Evolutionary conservation across 2,797 vertebrate genomes (phyloP).

Genomic region (Spatula versicolor): DNA sequence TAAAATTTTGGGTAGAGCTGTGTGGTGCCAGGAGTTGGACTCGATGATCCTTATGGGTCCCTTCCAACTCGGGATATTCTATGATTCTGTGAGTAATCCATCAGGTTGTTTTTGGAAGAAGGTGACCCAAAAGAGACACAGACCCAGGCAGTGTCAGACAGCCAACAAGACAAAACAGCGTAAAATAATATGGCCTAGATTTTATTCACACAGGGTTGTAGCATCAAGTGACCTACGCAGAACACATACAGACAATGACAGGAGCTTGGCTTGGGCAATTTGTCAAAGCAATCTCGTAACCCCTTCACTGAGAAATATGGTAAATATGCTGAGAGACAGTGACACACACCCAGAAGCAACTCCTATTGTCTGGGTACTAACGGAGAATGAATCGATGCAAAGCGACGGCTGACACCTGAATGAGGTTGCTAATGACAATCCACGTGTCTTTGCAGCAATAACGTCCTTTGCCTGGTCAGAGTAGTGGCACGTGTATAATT

Average conservation of each 20-base stretch:
- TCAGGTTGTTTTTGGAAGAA: background rate
- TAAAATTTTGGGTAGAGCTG: too few species aligned
- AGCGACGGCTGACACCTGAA: slow-evolving; percentile 17
- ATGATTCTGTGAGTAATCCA: background rate
- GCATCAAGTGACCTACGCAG: background rate
- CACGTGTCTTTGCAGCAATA: background rate
- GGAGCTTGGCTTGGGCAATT: background rate
- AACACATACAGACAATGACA: background rate
- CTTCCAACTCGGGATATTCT: too few species aligned
- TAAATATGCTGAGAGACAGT: background rate
- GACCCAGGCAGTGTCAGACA: background rate
- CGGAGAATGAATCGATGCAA: background rate
- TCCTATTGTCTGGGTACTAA: background rate
- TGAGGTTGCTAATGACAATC: background rate
- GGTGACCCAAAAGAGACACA: background rate
- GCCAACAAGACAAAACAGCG: background rate
- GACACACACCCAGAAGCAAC: background rate
- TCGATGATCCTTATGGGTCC: too few species aligned
- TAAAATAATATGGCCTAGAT: background rate
- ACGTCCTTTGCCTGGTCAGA: background rate
- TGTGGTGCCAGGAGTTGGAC: too few species aligned
- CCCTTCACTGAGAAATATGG: background rate
- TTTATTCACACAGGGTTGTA: background rate
- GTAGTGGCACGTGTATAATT: background rate
- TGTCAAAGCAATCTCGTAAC: background rate